These are phyloP conservation scores for Arizona elegans DNA, from an alignment of 2,113 vertebrate species.

Conservation along the genomic window DNA sequence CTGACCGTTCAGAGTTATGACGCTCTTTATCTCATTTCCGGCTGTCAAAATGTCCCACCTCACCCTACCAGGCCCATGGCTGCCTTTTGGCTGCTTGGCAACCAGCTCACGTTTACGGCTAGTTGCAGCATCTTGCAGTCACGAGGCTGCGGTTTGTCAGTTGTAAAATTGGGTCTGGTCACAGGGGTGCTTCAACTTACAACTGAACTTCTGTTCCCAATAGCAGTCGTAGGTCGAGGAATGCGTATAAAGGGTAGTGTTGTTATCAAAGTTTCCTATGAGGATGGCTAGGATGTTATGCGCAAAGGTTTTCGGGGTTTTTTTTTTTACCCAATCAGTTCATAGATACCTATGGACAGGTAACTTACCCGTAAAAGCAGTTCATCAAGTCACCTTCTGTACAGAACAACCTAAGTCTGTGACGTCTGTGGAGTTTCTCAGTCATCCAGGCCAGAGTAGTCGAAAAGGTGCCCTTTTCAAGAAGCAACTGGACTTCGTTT, in stretches of 20 bases:
- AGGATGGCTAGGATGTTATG: background rate
- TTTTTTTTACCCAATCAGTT: background rate
- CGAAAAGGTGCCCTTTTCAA: too few relatives aligned
- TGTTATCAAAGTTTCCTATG: background rate
- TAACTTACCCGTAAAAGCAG: background rate
- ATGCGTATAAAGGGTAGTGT: background rate
- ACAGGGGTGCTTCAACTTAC: background rate
- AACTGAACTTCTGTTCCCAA: background rate
- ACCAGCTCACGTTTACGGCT: background rate
- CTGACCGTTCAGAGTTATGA: background rate
- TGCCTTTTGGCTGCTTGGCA: background rate
- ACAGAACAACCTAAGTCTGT: background rate
- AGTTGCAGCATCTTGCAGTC: background rate
- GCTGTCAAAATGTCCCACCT: background rate
- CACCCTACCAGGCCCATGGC: background rate
- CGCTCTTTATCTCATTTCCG: background rate
- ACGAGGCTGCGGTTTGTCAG: too few relatives aligned
- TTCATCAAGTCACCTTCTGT: background rate
- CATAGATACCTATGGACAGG: background rate
- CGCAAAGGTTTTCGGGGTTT: background rate
- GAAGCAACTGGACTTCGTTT: too few relatives aligned
- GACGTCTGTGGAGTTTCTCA: background rate
- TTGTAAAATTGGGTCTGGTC: background rate
- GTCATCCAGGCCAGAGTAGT: too few relatives aligned
- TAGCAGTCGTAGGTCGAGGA: background rate